phyloP scores from a whole-genome alignment of 92 coral and sea anemone genomes.

The Hydrozoanthus gracilis region DNA sequence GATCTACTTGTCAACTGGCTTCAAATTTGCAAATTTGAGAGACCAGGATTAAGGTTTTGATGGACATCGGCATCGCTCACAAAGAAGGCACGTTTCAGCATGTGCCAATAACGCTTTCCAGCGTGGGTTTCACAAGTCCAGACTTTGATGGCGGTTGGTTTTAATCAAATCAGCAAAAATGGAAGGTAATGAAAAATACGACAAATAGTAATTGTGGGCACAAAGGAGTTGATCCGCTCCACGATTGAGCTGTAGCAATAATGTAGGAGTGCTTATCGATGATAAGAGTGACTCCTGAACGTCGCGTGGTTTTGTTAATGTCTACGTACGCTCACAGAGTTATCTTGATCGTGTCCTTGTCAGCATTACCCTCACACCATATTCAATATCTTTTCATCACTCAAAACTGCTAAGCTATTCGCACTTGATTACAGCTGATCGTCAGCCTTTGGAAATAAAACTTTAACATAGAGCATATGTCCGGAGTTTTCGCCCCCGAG shows the following conservation, averaged over 20 bases:
- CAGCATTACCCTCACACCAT: constrained; percentile 8
- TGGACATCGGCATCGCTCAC: constrained; percentile 72
- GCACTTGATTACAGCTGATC: constrained; percentile 36
- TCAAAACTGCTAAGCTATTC: constrained; percentile 45
- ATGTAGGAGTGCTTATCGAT: constrained; percentile 26
- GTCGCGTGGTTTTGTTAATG: constrained; percentile 36
- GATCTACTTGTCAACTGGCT: constrained; percentile 76
- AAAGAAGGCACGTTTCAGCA: constrained; percentile 62
- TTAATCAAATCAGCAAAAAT: constrained; percentile 58
- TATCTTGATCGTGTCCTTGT: constrained; percentile 43
- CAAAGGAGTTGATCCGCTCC: constrained; percentile 58
- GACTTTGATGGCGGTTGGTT: constrained; percentile 56
- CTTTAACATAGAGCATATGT: constrained; percentile 12
- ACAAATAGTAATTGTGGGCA: constrained; percentile 64
- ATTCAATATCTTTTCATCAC: constrained; percentile 49
- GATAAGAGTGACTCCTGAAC: constrained; percentile 40
- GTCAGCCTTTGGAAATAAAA: constrained; percentile 26
- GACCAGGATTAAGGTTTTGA: constrained; percentile 70
- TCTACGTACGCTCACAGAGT: neutral
- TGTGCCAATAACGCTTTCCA: constrained; percentile 54
- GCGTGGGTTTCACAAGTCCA: constrained; percentile 49
- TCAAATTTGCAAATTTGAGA: constrained; percentile 70
- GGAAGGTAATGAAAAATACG: constrained; percentile 65
- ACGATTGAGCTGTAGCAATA: constrained; percentile 56
- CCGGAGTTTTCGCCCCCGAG: neutral